A percentile compares a stretch with the other conserved stretches of the same genome.
Evolutionary conservation across 2,113 vertebrate species (phyloP).

Genomic region (Mesitornis unicolor): DNA sequence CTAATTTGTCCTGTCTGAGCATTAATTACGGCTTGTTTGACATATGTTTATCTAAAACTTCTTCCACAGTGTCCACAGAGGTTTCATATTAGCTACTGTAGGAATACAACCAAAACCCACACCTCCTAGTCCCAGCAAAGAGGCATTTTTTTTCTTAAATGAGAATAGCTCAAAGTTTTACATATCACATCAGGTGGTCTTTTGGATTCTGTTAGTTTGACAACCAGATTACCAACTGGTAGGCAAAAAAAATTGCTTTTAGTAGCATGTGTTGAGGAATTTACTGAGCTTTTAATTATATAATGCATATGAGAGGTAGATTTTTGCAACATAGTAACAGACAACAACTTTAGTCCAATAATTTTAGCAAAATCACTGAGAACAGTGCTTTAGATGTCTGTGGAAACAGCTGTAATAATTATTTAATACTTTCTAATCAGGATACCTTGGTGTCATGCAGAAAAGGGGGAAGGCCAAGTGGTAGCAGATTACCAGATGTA

Average conservation of each 20-base stretch:
- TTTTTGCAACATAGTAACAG: not conserved
- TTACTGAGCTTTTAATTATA: not conserved
- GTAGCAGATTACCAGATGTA: not conserved
- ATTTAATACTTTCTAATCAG: not conserved
- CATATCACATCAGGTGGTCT: not conserved
- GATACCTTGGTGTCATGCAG: not conserved
- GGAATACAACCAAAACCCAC: not conserved
- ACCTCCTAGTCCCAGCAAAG: not conserved
- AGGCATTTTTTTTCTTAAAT: not conserved
- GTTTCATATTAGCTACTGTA: not conserved
- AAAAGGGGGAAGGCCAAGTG: not conserved
- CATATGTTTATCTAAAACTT: not conserved
- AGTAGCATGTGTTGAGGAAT: not conserved
- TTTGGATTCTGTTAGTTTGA: not conserved
- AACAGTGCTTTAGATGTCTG: not conserved
- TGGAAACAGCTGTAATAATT: not conserved
- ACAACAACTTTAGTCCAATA: not conserved
- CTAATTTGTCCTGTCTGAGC: not conserved
- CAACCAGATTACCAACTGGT: not conserved
- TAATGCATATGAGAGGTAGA: not conserved
- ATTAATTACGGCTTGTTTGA: not conserved
- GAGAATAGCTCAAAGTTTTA: not conserved
- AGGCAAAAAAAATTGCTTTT: not conserved
- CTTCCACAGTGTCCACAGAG: not conserved
- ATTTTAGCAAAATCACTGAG: not conserved